Percentiles rank a stretch among this genome's conserved stretches.
Evolutionary conservation across 2,888 invertebrate genomes (phyloP).

Genomic region (Limnephilus rhombicus): DNA sequence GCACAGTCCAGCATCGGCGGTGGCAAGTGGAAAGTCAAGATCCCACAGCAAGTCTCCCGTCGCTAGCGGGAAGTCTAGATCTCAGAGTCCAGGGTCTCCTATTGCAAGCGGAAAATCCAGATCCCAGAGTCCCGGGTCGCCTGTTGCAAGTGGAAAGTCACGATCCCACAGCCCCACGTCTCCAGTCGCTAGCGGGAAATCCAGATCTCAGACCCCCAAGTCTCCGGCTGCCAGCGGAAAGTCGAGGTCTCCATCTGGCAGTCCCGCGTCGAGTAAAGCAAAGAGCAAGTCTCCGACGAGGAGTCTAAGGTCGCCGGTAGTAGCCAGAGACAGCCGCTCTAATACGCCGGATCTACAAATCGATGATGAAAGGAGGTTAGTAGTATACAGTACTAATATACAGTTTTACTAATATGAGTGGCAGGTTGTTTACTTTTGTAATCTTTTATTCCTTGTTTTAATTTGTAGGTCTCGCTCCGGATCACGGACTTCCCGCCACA

Average conservation of each 20-base stretch:
- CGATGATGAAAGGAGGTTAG: constrained; percentile 71
- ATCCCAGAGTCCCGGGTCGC: constrained; percentile 35
- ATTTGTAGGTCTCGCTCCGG: constrained; percentile 68
- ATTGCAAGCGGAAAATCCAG: constrained; percentile 43
- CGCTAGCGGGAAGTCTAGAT: constrained; percentile 68
- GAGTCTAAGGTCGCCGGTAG: constrained; percentile 64
- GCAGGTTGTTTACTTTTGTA: no score
- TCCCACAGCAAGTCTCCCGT: constrained; percentile 69
- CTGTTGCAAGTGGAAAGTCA: constrained; percentile 51
- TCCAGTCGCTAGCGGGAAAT: constrained; percentile 56
- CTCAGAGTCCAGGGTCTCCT: constrained; percentile 68
- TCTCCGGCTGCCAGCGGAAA: constrained; percentile 67
- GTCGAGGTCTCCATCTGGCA: constrained; percentile 58
- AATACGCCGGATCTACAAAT: constrained; percentile 77
- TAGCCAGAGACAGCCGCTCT: constrained; percentile 72
- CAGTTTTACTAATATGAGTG: no score
- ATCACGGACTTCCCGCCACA: constrained; percentile 64
- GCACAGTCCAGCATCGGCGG: constrained; percentile 68
- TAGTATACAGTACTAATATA: neutral
- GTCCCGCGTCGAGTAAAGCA: constrained; percentile 72
- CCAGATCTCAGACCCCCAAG: constrained; percentile 66
- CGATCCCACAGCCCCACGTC: constrained; percentile 58
- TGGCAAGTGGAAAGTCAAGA: constrained; percentile 67
- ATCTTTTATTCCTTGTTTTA: neutral
- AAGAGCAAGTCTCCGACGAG: constrained; percentile 69